A percentile compares a stretch with the other conserved stretches of the same genome.
Evolutionary conservation across 1,140 invertebrate genomes (phyloP).

Genomic region (Brevipalpus yothersi): DNA sequence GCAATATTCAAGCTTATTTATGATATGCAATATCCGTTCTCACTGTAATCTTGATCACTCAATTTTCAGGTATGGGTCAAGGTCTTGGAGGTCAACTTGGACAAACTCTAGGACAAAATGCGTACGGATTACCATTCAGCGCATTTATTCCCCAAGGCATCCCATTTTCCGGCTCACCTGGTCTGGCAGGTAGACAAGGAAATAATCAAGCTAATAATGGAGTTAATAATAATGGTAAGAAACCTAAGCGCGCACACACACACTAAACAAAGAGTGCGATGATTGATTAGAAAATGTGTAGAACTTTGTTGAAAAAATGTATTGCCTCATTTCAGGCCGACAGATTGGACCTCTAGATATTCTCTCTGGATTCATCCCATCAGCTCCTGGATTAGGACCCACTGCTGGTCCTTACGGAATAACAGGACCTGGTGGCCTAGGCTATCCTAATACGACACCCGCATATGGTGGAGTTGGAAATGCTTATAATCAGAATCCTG

Average conservation of each 20-base stretch:
- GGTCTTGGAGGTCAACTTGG: background rate
- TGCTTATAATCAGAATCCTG: background rate
- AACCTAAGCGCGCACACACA: too few species aligned
- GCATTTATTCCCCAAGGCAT: background rate
- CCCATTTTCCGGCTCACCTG: background rate
- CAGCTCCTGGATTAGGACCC: background rate
- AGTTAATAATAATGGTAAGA: background rate
- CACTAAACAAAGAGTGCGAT: too few species aligned
- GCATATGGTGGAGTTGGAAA: background rate
- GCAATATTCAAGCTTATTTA: background rate
- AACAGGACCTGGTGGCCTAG: too few species aligned
- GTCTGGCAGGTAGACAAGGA: too few species aligned
- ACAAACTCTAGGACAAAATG: background rate
- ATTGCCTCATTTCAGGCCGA: background rate
- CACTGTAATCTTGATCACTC: background rate
- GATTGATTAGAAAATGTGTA: too few species aligned
- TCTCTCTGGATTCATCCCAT: background rate
- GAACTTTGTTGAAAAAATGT: too few species aligned
- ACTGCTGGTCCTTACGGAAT: too few species aligned
- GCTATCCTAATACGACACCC: background rate
- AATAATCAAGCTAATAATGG: background rate
- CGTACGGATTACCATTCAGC: background rate
- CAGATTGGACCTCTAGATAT: background rate
- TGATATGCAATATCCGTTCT: background rate
- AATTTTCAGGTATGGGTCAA: background rate